phyloP scores from a whole-genome alignment of 2,797 vertebrate genomes.

The Coccyzus lansbergi region DNA sequence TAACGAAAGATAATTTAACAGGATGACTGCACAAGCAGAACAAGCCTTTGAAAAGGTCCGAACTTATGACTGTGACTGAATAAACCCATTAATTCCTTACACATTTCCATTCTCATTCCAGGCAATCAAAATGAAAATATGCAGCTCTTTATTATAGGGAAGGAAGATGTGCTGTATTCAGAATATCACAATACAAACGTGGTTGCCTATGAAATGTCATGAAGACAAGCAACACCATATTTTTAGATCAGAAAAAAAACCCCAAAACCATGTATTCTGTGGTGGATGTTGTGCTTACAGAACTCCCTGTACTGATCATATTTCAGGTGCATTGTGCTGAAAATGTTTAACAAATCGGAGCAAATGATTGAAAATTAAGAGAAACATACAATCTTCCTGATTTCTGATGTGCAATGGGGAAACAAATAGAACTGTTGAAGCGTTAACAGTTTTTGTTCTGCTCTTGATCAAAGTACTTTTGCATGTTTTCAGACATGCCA shows the following conservation, averaged over 20 bases:
- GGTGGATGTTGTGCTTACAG: constrained; percentile 20
- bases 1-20: constrained; percentile 69
- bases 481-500: background rate
- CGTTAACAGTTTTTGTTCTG: background rate
- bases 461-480: background rate
- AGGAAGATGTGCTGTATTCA: background rate
- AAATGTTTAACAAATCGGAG: constrained; percentile 33
- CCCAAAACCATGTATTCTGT: background rate
- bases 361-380: constrained; percentile 57
- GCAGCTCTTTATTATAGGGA: background rate
- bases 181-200: background rate
- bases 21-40: constrained; percentile 61
- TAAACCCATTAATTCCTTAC: constrained; percentile 62
- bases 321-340: constrained; percentile 8
- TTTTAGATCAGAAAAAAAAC: background rate
- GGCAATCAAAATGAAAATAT: constrained; percentile 45
- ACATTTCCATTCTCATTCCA: constrained; percentile 50
- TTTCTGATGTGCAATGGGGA: constrained; percentile 36
- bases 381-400: constrained; percentile 15
- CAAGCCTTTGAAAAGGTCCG: constrained; percentile 50
- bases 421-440: background rate
- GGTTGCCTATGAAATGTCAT: constrained; percentile 21
- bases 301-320: background rate
- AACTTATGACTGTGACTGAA: constrained; percentile 48
- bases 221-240: background rate